These are phyloP conservation scores for Gobiocypris rarus DNA, from an alignment of 2,113 vertebrate genomes.

Conservation along the genomic window DNA sequence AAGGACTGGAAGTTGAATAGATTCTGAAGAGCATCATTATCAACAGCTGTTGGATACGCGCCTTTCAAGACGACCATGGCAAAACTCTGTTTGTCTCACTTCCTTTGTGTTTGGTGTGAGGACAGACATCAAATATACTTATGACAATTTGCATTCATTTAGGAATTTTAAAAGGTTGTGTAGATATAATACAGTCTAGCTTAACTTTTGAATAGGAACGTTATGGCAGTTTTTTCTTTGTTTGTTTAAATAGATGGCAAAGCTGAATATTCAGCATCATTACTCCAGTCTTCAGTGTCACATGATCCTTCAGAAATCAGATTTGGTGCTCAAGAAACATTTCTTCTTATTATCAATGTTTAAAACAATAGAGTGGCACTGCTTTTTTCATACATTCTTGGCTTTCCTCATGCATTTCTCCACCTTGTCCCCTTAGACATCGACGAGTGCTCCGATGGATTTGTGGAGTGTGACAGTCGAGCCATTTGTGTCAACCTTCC, in stretches of 20 bases:
- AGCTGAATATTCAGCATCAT: neutral
- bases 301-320: neutral
- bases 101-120: slow-evolving; percentile 20
- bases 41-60: slow-evolving; percentile 6
- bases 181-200: neutral
- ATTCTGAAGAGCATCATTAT: slow-evolving; percentile 32
- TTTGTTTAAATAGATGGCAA: neutral
- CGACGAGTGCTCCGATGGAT: slow-evolving; percentile 94
- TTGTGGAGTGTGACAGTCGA: slow-evolving; percentile 95
- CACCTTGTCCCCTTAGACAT: slow-evolving; percentile 81
- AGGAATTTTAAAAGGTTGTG: neutral
- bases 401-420: neutral
- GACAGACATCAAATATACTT: slow-evolving; percentile 6
- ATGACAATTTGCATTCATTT: neutral
- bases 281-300: neutral
- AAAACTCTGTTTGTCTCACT: neutral
- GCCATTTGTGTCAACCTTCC: slow-evolving; percentile 97
- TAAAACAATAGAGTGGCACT: neutral
- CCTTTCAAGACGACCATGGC: slow-evolving; percentile 7
- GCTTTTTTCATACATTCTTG: neutral
- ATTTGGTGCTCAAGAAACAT: neutral
- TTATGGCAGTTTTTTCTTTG: neutral
- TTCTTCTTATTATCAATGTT: neutral
- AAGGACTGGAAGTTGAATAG: slow-evolving; percentile 7
- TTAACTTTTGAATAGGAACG: neutral